A percentile compares a stretch with the other conserved stretches of the same genome.
Evolutionary conservation across 2,888 invertebrate species (phyloP).

Genomic region (Smittia sp.): DNA sequence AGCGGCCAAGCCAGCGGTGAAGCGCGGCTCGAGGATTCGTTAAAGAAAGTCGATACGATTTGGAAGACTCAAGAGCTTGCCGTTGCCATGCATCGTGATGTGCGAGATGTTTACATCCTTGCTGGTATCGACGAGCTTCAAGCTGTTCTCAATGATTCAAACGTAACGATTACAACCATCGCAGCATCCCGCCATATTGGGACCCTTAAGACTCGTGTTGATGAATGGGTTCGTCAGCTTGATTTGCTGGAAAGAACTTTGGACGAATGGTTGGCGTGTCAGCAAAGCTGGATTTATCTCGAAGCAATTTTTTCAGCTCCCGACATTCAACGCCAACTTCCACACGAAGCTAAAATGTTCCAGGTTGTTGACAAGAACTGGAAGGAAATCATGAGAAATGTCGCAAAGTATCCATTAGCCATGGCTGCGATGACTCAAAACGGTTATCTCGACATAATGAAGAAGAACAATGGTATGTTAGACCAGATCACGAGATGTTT

Average conservation of each 20-base stretch:
- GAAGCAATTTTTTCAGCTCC: conserved; percentile 94
- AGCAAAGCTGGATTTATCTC: conserved; percentile 90
- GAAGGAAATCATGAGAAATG: conserved; percentile 82
- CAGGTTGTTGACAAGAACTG: conserved; percentile 83
- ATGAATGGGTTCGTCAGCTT: conserved; percentile 75
- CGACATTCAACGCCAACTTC: conserved; percentile 89
- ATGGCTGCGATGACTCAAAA: conserved; percentile 75
- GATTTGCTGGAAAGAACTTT: conserved; percentile 80
- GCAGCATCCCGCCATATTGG: conserved; percentile 82
- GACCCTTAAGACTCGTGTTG: conserved; percentile 76
- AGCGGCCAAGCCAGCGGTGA: conserved; percentile 87
- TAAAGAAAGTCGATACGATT: conserved; percentile 79
- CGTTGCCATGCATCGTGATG: conserved; percentile 74
- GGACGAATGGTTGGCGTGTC: conserved; percentile 86
- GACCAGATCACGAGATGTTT: conserved; percentile 88
- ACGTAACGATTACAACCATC: conserved; percentile 82
- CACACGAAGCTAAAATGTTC: conserved; percentile 85
- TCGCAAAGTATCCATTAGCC: conserved; percentile 77
- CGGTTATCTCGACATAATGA: conserved; percentile 65
- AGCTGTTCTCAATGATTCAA: conserved; percentile 77
- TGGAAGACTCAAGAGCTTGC: conserved; percentile 80
- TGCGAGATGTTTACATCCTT: conserved; percentile 78
- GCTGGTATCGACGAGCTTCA: conserved; percentile 85
- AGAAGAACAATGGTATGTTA: conserved; percentile 71
- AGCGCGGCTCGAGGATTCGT: conserved; percentile 72